Percentiles rank a stretch among this genome's conserved stretches.
These are phyloP conservation scores for Hozukius guyotensis DNA, from an alignment of 2,797 vertebrate genomes.

Conservation along the genomic window DNA sequence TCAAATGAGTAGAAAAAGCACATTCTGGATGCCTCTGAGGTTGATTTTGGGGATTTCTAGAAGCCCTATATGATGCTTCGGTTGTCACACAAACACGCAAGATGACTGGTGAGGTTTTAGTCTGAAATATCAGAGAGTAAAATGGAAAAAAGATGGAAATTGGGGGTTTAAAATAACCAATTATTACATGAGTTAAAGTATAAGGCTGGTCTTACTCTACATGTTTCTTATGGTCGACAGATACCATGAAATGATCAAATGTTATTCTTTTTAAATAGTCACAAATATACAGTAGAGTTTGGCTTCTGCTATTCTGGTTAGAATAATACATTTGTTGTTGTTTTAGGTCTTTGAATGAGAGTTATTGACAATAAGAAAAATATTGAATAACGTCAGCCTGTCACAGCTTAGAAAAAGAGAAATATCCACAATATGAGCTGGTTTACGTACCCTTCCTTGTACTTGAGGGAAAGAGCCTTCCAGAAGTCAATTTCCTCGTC, in stretches of 20 bases:
- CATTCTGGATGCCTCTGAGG: too few relatives aligned
- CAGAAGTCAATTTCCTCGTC: conserved; percentile 94
- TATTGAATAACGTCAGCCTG: not conserved
- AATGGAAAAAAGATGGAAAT: too few relatives aligned
- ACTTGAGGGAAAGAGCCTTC: conserved; percentile 91
- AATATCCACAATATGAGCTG: not conserved
- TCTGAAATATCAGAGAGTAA: too few relatives aligned
- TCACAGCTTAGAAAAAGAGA: not conserved
- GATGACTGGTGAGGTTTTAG: too few relatives aligned
- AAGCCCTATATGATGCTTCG: too few relatives aligned
- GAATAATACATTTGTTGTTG: not conserved
- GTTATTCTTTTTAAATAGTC: not conserved
- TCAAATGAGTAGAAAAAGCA: accelerated
- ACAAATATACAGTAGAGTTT: not conserved
- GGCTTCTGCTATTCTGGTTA: not conserved
- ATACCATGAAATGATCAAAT: too few relatives aligned
- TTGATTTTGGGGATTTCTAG: accelerated
- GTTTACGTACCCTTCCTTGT: conserved; percentile 88
- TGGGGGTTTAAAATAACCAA: accelerated
- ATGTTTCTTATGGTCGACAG: too few relatives aligned
- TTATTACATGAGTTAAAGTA: too few relatives aligned
- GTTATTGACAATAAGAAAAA: not conserved
- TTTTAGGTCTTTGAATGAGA: not conserved
- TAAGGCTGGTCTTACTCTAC: too few relatives aligned
- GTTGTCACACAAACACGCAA: too few relatives aligned